Percentiles rank a stretch among this genome's conserved stretches.
Conservation (phyloP, 2,797 vertebrate genomes). For the Nyctibius grandis region DNA sequence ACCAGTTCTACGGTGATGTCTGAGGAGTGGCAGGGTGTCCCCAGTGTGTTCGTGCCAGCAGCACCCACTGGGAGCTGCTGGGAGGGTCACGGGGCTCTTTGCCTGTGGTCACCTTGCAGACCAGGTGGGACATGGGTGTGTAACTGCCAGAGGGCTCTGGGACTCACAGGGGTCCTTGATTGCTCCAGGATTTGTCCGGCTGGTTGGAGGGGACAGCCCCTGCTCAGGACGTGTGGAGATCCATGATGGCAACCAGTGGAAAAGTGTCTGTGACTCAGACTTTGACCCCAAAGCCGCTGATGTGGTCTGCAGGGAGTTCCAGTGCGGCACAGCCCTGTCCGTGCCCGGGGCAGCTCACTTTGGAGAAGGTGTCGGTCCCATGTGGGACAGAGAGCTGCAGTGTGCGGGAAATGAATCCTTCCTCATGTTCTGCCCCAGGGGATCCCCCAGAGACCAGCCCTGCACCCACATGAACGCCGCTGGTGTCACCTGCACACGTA, state of each 20-base stretch:
- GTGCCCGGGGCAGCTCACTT: background rate
- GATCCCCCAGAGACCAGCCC: background rate
- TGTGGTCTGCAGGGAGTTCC: slow-evolving; percentile 54
- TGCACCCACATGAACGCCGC: background rate
- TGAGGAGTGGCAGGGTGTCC: background rate
- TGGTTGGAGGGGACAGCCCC: background rate
- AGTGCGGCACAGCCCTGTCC: slow-evolving; percentile 5
- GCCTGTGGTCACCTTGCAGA: fast-evolving
- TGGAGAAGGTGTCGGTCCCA: background rate
- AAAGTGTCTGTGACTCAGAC: slow-evolving; percentile 3
- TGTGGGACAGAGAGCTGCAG: slow-evolving; percentile 10
- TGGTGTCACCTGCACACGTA: slow-evolving; percentile 30
- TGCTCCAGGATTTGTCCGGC: background rate
- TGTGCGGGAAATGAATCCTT: slow-evolving; percentile 27
- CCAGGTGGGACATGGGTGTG: fast-evolving
- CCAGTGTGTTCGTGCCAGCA: background rate
- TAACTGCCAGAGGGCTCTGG: background rate
- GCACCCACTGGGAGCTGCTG: background rate
- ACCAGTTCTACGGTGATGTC: too few species aligned
- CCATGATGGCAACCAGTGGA: background rate
- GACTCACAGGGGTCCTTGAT: background rate
- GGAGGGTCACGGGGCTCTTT: background rate
- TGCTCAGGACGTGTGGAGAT: slow-evolving; percentile 27
- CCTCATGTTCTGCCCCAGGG: background rate
- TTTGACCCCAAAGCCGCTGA: slow-evolving; percentile 19